These are phyloP conservation scores for Mesocricetus auratus DNA, from an alignment of 2,113 vertebrate genomes.

Conservation along the genomic window DNA sequence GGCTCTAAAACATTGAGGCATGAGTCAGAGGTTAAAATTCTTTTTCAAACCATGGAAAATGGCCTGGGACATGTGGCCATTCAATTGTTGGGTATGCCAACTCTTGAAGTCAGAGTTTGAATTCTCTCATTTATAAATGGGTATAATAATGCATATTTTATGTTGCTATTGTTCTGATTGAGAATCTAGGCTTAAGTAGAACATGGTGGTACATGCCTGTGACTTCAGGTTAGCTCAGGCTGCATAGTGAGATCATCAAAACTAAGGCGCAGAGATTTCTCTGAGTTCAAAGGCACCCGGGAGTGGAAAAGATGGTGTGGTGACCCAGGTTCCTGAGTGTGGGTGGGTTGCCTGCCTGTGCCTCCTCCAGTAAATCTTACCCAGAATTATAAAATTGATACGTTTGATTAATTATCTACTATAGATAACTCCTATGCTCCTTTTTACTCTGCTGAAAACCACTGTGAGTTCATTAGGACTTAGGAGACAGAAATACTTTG, in stretches of 20 bases:
- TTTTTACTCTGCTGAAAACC: not conserved
- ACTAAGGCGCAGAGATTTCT: not conserved
- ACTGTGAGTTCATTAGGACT: not conserved
- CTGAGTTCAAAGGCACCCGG: not conserved
- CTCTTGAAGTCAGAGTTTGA: not conserved
- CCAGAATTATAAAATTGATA: not conserved
- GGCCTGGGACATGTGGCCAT: not conserved
- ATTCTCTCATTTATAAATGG: not conserved
- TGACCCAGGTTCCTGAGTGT: too few species aligned
- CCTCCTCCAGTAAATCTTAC: not conserved
- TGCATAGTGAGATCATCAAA: not conserved
- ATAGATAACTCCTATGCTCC: too few species aligned
- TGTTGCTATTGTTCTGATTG: not conserved
- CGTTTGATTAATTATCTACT: not conserved
- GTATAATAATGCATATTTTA: not conserved
- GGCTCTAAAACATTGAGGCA: not conserved
- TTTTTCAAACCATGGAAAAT: not conserved
- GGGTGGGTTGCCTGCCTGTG: not conserved
- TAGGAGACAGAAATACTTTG: not conserved
- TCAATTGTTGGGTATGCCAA: not conserved
- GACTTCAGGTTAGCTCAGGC: not conserved
- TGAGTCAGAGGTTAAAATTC: not conserved
- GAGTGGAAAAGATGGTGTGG: not conserved
- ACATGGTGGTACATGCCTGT: not conserved
- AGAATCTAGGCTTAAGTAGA: not conserved